Conservation (phyloP, 1,140 invertebrate species). For the Lepidurus apus region DNA sequence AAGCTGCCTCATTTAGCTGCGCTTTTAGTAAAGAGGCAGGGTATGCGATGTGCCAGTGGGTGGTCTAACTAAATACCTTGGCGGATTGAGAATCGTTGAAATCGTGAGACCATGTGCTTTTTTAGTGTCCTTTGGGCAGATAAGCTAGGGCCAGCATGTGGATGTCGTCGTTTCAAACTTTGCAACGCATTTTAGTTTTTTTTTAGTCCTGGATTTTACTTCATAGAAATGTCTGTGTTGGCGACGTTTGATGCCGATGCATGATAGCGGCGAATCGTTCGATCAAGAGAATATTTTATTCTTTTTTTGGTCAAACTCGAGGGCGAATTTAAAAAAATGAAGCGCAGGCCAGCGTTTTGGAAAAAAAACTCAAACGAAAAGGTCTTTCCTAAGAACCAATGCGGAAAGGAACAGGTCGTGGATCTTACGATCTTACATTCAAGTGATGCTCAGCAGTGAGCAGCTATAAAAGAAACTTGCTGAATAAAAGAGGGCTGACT, state of each 20-base stretch:
- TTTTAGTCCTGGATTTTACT: background rate
- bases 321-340: background rate
- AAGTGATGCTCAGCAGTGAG: background rate
- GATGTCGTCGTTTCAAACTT: constrained; percentile 21
- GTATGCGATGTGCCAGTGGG: background rate
- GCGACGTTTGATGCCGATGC: constrained; percentile 20
- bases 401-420: background rate
- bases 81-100: constrained; percentile 5
- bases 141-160: background rate
- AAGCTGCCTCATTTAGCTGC: background rate
- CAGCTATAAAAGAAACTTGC: background rate
- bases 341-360: background rate
- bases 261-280: constrained; percentile 9
- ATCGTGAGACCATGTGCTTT: constrained; percentile 6
- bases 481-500: constrained; percentile 1
- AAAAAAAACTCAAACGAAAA: background rate
- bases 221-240: background rate
- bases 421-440: background rate
- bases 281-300: background rate
- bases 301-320: background rate
- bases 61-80: background rate
- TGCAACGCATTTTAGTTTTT: background rate
- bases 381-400: background rate
- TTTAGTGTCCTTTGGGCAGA: background rate
- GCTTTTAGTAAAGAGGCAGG: background rate